Percentiles rank a stretch among this genome's conserved stretches.
Conservation (phyloP, 2,888 invertebrate species). For the Metalampra italica region DNA sequence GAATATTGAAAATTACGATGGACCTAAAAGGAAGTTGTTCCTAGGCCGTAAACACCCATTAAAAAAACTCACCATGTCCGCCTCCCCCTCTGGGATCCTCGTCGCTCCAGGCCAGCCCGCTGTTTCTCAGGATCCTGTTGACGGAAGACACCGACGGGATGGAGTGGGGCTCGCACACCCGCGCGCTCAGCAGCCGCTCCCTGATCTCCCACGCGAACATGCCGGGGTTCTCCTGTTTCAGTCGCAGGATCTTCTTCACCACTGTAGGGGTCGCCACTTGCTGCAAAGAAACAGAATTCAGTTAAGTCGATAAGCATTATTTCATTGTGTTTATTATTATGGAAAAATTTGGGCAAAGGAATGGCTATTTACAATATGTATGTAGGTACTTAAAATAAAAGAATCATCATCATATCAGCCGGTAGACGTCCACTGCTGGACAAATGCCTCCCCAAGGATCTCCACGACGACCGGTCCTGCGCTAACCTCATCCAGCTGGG, state of each 20-base stretch:
- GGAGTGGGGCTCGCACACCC: slow-evolving; percentile 93
- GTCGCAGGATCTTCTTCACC: slow-evolving; percentile 94
- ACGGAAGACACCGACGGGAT: slow-evolving; percentile 97
- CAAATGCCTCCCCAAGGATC: too few relatives aligned
- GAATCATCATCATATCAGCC: too few relatives aligned
- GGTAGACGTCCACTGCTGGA: too few relatives aligned
- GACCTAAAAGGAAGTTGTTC: too few relatives aligned
- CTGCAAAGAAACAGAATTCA: slow-evolving; percentile 75
- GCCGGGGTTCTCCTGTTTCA: slow-evolving; percentile 96
- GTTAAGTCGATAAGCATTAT: neutral
- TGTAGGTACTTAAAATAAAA: too few relatives aligned
- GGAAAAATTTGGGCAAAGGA: too few relatives aligned
- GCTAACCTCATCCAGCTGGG: too few relatives aligned
- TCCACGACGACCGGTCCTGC: too few relatives aligned
- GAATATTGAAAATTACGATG: too few relatives aligned
- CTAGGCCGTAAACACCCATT: too few relatives aligned
- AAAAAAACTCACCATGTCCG: slow-evolving; percentile 46
- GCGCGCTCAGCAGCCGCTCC: slow-evolving; percentile 91
- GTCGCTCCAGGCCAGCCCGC: slow-evolving; percentile 87
- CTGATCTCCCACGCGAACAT: slow-evolving; percentile 99
- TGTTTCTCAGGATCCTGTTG: slow-evolving; percentile 93
- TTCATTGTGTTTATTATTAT: too few relatives aligned
- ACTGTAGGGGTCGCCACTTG: slow-evolving; percentile 98
- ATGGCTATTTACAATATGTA: too few relatives aligned
- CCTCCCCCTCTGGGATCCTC: slow-evolving; percentile 65